phyloP scores from a whole-genome alignment of 1,140 invertebrate genomes.

The Macrobrachium rosenbergii region DNA sequence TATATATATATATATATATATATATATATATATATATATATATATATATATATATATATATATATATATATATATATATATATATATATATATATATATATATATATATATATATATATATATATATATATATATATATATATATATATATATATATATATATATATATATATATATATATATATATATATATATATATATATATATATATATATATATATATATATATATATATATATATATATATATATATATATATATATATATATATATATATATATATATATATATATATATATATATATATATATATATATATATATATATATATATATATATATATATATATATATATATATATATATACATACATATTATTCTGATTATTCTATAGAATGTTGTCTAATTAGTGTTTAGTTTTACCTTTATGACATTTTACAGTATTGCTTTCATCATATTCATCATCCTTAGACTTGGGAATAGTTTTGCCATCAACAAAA shows the following conservation, averaged over 20 bases:
- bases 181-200: slow-evolving; percentile 18
- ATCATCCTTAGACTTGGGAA: no score
- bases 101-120: slow-evolving; percentile 12
- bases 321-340: not conserved
- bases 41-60: slow-evolving; percentile 23
- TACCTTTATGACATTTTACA: no score
- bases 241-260: not conserved
- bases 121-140: no score
- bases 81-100: not conserved
- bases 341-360: not conserved
- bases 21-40: slow-evolving; percentile 16
- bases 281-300: slow-evolving; percentile 10
- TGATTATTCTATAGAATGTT: no score
- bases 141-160: no score
- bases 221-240: slow-evolving; percentile 13
- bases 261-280: slow-evolving; percentile 17
- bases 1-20: not conserved
- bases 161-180: slow-evolving; percentile 20
- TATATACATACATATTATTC: no score
- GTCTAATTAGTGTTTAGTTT: no score
- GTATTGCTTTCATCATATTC: no score
- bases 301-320: not conserved
- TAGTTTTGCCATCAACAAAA: no score
- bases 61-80: slow-evolving; percentile 12
- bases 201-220: not conserved